Conservation (phyloP, 1,140 invertebrate species). For the Brachionus calyciflorus region DNA sequence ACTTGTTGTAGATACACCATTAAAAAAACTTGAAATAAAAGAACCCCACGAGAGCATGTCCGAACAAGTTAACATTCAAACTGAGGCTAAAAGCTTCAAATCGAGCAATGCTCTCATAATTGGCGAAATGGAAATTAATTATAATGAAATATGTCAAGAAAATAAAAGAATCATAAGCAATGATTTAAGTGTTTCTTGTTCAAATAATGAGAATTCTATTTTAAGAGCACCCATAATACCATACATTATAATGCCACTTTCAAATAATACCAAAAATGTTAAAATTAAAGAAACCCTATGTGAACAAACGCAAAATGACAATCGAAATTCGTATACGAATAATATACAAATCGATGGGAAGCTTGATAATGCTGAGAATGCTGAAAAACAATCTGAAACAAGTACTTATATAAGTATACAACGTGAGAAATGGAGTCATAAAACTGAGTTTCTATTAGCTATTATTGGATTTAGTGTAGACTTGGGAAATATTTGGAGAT, state of each 20-base stretch:
- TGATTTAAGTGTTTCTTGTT: background rate
- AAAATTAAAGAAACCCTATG: slow-evolving; percentile 11
- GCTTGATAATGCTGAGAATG: background rate
- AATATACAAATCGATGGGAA: background rate
- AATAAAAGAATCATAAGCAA: too few relatives aligned
- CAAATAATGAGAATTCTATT: background rate
- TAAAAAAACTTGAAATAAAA: background rate
- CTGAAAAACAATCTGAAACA: slow-evolving; percentile 10
- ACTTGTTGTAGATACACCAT: slow-evolving; percentile 31
- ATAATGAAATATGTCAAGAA: background rate
- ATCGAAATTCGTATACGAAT: background rate
- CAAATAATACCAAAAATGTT: background rate
- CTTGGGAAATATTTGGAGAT: slow-evolving; percentile 57
- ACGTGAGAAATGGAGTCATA: slow-evolving; percentile 43
- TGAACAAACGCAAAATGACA: background rate
- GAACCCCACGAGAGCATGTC: background rate
- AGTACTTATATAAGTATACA: background rate
- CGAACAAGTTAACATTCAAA: background rate
- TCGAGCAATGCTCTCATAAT: background rate
- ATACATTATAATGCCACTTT: slow-evolving; percentile 30
- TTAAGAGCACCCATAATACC: background rate
- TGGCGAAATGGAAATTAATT: background rate
- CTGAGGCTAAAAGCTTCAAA: background rate
- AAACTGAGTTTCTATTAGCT: slow-evolving; percentile 44
- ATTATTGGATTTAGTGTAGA: slow-evolving; percentile 47